Conservation (phyloP, 2,797 vertebrate species). For the Falco naumanni region DNA sequence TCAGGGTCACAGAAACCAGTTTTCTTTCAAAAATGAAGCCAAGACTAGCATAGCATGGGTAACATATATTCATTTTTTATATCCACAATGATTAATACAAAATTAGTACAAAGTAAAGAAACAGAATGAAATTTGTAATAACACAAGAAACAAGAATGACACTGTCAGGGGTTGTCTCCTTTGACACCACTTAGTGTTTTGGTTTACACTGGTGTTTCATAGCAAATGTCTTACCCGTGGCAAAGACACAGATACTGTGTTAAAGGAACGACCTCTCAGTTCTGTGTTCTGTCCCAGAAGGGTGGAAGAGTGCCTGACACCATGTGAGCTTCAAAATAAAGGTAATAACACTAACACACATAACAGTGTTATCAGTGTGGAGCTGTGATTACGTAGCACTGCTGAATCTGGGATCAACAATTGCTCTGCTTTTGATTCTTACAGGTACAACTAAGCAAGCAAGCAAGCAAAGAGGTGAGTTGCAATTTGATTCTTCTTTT, state of each 20-base stretch:
- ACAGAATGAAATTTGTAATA: not conserved
- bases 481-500: not conserved
- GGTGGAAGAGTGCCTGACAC: not conserved
- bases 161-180: not conserved
- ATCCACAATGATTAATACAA: not conserved
- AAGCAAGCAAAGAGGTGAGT: not conserved
- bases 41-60: not conserved
- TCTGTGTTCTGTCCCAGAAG: not conserved
- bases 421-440: not conserved
- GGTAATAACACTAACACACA: not conserved
- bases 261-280: not conserved
- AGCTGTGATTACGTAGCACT: not conserved
- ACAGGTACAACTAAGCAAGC: not conserved
- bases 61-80: not conserved
- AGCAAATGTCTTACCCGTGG: not conserved
- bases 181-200: not conserved
- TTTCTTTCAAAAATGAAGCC: not conserved
- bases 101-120: not conserved
- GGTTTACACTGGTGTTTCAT: not conserved
- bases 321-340: not conserved
- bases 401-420: not conserved
- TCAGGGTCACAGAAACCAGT: not conserved
- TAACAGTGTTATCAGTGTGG: not conserved
- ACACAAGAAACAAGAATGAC: not conserved
- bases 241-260: not conserved